Conservation (phyloP, 2,113 vertebrate species). For the Spheniscus mendiculus region DNA sequence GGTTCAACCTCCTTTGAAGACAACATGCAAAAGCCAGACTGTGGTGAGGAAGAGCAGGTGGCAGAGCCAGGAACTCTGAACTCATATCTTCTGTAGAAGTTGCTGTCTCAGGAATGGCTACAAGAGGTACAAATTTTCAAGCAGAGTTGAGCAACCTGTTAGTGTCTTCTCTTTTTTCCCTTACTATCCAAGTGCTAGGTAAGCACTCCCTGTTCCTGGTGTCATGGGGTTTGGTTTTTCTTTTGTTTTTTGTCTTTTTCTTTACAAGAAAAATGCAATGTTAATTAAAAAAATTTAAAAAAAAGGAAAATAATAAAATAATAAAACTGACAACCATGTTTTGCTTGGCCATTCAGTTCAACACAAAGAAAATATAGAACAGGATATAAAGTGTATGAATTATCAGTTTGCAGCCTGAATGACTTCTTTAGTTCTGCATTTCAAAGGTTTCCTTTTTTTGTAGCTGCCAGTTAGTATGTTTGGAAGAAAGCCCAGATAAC, state of each 20-base stretch:
- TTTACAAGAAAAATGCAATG: neutral
- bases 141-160: neutral
- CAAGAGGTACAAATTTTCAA: neutral
- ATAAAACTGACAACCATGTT: neutral
- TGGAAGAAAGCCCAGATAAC: slow-evolving; percentile 65
- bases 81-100: neutral
- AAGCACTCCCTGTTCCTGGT: neutral
- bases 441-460: slow-evolving; percentile 56
- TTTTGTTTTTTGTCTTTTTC: neutral
- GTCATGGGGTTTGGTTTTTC: neutral
- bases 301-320: neutral
- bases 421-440: slow-evolving; percentile 47
- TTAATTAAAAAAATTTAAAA: neutral
- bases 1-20: neutral
- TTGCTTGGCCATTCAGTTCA: slow-evolving; percentile 13
- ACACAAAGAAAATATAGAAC: slow-evolving; percentile 18
- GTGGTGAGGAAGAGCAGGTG: neutral
- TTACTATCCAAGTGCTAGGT: neutral
- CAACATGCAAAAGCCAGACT: neutral
- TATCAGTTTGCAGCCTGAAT: slow-evolving; percentile 35
- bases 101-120: neutral
- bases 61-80: neutral
- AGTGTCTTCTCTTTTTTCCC: neutral
- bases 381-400: slow-evolving; percentile 53
- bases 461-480: slow-evolving; percentile 44